A percentile compares a stretch with the other conserved stretches of the same genome.
phyloP scores from a whole-genome alignment of 2,888 invertebrate species.

The Chrysopilus asiliformis region DNA sequence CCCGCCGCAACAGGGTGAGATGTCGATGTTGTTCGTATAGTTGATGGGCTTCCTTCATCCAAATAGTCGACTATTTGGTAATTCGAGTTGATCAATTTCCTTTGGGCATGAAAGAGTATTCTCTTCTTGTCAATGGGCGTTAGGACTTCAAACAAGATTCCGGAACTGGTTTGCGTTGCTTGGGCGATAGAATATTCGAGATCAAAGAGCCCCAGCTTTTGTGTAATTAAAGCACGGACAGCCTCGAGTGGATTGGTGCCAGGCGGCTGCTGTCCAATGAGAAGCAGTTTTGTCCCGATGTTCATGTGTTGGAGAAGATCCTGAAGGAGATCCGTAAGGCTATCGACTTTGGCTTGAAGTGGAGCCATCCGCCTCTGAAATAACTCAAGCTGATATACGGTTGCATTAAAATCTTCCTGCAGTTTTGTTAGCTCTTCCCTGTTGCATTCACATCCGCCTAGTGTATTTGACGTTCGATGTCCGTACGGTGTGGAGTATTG shows the following conservation, averaged over 20 bases:
- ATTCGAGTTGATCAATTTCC: constrained; percentile 4
- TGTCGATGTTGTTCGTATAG: too few relatives aligned
- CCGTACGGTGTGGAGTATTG: neutral
- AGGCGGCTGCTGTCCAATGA: constrained; percentile 10
- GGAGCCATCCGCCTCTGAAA: constrained; percentile 3
- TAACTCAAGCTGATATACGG: constrained; percentile 4
- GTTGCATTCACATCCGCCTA: constrained; percentile 4
- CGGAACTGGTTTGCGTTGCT: constrained; percentile 5
- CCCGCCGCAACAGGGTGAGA: too few relatives aligned
- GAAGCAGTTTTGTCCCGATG: constrained; percentile 11
- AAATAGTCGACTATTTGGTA: constrained; percentile 8
- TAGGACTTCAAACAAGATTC: constrained; percentile 11
- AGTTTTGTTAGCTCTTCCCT: constrained; percentile 4
- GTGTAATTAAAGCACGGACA: constrained; percentile 8
- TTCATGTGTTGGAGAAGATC: constrained; percentile 7
- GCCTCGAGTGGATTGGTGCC: constrained; percentile 10
- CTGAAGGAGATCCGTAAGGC: constrained; percentile 6
- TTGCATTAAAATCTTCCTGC: constrained; percentile 3
- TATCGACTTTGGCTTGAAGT: constrained; percentile 7
- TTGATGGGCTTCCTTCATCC: neutral
- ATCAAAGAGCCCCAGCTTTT: constrained; percentile 10
- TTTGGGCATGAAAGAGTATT: constrained; percentile 8
- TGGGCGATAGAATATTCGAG: constrained; percentile 9
- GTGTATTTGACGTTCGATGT: too few relatives aligned
- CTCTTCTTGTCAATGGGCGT: constrained; percentile 11